Conservation (phyloP, 2,888 invertebrate genomes). For the Syrphus vitripennis region DNA sequence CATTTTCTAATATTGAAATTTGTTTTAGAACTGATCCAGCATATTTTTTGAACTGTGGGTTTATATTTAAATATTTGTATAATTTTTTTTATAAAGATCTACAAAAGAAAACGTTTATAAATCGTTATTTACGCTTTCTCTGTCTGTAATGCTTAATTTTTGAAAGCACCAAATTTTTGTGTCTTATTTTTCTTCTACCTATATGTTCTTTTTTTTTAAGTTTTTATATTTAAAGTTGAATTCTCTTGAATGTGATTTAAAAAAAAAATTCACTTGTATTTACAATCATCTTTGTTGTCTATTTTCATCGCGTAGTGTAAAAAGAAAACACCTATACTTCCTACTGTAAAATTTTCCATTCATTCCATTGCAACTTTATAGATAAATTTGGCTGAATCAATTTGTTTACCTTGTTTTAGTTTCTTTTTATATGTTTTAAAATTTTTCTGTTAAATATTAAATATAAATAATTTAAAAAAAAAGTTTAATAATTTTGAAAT, state of each 20-base stretch:
- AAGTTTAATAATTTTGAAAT: slow-evolving; percentile 39
- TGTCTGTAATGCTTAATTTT: slow-evolving; percentile 39
- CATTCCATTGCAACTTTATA: slow-evolving; percentile 58
- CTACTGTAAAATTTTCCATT: slow-evolving; percentile 62
- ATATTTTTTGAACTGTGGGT: too few relatives aligned
- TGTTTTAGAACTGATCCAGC: too few relatives aligned
- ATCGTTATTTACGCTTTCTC: slow-evolving; percentile 47
- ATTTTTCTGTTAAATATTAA: slow-evolving; percentile 5
- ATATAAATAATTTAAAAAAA: not conserved
- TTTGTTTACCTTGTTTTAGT: not conserved
- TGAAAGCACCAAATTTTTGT: slow-evolving; percentile 39
- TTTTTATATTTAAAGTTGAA: not conserved
- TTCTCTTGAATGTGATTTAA: slow-evolving; percentile 24
- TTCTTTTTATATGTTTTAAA: slow-evolving; percentile 2
- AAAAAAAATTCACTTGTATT: not conserved
- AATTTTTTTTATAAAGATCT: not conserved
- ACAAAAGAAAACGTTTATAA: not conserved
- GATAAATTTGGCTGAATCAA: slow-evolving; percentile 42
- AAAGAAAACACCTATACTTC: too few relatives aligned
- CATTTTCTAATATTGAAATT: too few relatives aligned
- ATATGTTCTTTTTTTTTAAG: not conserved
- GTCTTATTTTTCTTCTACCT: slow-evolving; percentile 17
- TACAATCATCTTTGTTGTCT: not conserved
- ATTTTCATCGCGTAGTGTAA: slow-evolving; percentile 36
- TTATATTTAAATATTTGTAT: not conserved